Evolutionary conservation across 2,113 vertebrate genomes (phyloP).

Genomic region (Bothrops jararaca): DNA sequence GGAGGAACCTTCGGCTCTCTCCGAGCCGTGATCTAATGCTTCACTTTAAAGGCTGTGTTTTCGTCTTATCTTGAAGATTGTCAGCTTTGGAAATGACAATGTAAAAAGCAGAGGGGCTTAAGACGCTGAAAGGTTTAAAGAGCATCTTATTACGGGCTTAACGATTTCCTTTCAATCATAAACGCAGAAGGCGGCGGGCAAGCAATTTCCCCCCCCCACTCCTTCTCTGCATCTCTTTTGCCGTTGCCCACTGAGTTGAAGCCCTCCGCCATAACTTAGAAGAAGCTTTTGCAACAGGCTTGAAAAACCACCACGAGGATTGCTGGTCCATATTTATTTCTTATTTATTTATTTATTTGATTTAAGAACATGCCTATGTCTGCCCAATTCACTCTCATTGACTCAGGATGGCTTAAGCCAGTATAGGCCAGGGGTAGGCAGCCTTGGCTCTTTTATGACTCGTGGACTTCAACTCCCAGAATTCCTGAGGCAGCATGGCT

Average conservation of each 20-base stretch:
- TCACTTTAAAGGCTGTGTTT: slow-evolving; percentile 35
- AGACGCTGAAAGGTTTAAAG: slow-evolving; percentile 35
- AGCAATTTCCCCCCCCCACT: background rate
- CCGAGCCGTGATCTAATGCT: slow-evolving; percentile 47
- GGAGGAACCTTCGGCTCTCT: slow-evolving; percentile 50
- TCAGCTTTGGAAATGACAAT: slow-evolving; percentile 36
- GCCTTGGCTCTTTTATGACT: too few species aligned
- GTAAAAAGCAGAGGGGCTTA: slow-evolving; percentile 6
- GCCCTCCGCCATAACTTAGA: background rate
- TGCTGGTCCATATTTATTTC: background rate
- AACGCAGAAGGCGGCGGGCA: background rate
- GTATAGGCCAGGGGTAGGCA: too few species aligned
- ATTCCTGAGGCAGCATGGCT: too few species aligned
- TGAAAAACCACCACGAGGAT: background rate
- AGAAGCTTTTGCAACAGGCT: slow-evolving; percentile 13
- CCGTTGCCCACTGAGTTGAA: background rate
- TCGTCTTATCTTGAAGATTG: slow-evolving; percentile 40
- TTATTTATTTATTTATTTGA: too few species aligned
- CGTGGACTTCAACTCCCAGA: too few species aligned
- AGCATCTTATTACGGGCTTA: rapidly evolving
- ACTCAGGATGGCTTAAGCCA: too few species aligned
- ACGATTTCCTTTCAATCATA: background rate
- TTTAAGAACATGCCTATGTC: too few species aligned
- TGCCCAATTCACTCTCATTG: too few species aligned
- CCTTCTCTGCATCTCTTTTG: slow-evolving; percentile 4